Conservation (phyloP, 2,888 invertebrate species). For the Holacanthella duospinosa region DNA sequence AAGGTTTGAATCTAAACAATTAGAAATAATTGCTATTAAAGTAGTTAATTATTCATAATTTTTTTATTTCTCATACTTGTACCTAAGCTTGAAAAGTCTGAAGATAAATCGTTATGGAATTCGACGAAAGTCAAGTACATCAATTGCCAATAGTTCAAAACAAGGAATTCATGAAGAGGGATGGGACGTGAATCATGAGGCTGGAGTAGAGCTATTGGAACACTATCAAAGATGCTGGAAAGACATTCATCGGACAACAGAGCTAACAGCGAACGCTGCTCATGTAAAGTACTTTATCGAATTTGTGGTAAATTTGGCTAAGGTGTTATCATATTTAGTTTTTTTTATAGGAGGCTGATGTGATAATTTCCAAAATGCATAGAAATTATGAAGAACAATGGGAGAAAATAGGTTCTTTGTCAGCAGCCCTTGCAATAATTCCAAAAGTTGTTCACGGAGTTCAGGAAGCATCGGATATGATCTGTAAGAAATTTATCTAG, state of each 20-base stretch:
- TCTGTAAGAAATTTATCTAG: slow-evolving; percentile 40
- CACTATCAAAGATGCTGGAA: slow-evolving; percentile 64
- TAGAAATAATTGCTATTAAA: no score
- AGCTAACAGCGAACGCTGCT: slow-evolving; percentile 53
- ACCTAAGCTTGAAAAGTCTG: slow-evolving; percentile 29
- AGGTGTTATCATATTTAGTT: no score
- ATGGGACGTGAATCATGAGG: slow-evolving; percentile 47
- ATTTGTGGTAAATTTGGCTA: no score
- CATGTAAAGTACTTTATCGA: slow-evolving; percentile 40
- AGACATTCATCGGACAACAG: slow-evolving; percentile 56
- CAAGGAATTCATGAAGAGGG: slow-evolving; percentile 13
- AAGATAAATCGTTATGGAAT: slow-evolving; percentile 29
- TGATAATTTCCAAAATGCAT: slow-evolving; percentile 45
- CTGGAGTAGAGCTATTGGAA: slow-evolving; percentile 57
- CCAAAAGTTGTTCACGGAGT: slow-evolving; percentile 45
- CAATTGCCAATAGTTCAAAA: background rate
- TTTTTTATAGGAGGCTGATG: slow-evolving; percentile 40
- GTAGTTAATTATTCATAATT: background rate
- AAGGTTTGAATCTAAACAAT: slow-evolving; percentile 40
- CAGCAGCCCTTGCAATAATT: slow-evolving; percentile 43
- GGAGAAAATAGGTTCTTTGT: slow-evolving; percentile 42
- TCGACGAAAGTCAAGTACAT: slow-evolving; percentile 3
- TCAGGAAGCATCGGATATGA: slow-evolving; percentile 45
- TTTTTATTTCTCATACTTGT: background rate
- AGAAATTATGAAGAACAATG: slow-evolving; percentile 44